Base-by-base conservation (phyloP, 2,113 vertebrate genomes). In the Pachycephala philippinensis region DNA sequence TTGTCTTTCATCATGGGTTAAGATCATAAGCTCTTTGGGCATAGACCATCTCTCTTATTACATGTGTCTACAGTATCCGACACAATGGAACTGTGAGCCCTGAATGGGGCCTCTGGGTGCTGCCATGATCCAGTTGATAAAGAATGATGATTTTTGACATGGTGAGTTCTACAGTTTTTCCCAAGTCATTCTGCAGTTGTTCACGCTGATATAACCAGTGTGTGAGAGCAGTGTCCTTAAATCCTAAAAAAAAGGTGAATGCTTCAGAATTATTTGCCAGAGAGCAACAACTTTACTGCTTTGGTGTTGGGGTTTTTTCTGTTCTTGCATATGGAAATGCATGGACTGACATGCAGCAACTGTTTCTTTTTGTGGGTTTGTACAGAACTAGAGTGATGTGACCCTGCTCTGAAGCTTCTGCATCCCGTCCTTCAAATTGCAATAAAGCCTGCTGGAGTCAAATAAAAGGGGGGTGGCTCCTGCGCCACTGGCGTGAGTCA, bases 1-100 rank as follows among this genome's bases (percentile, higher is more conserved):
- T 97, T 96, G 96, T 96, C 96, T 96, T 97, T 96, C 96, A 97
- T 97, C 96, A 96, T 87, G 88, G 93, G 94, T 94, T 97, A 96
- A 96, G 94, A 97, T 95, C 95, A 96, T 97, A 97, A 97, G 95
- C 95, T 96, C 95, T 91, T 93, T 84, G 95, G 96, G 95, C 95
- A 96, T 84, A 64, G 90, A 96, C 95, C 90, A 90, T 96, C 95
- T 95, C 96, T 97, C 95, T 94, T 93, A 95, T 97, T 94, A 96
- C 96, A 96, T 91, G 33, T 92, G 95, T 94, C 93, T 96, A 80
- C 92, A 78, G 80, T 96, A 90, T 89, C 90, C 30, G 2, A 81
- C 90, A 97, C 83, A 97, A 94, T 93, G 93, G 76, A 72, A 28
- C 88, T 78, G 68, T 87, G 85, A 92, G 63, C 96, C 93, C 90